phyloP scores from a whole-genome alignment of 2,888 invertebrate species.

The Priocnemis perturbator region DNA sequence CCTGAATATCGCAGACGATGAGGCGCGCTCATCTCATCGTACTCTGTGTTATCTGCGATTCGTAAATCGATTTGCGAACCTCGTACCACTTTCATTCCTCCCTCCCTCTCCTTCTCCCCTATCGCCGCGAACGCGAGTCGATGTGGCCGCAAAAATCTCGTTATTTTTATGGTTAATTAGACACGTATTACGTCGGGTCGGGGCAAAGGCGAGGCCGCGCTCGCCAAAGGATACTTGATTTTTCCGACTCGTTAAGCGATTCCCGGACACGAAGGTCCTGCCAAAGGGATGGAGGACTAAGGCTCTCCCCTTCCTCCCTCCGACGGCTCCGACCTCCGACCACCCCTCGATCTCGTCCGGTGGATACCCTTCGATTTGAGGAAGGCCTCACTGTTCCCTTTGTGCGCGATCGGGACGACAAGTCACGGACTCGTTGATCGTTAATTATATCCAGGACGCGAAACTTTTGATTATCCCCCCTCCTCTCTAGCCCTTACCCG shows the following conservation, averaged over 20 bases:
- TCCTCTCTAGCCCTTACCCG: too few relatives aligned
- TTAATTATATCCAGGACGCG: conserved; percentile 45
- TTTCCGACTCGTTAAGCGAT: conserved; percentile 72
- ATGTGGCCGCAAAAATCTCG: conserved; percentile 65
- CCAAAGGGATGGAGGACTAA: conserved; percentile 42
- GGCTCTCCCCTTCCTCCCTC: conserved; percentile 27
- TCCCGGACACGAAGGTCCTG: conserved; percentile 57
- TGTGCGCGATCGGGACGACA: conserved; percentile 37
- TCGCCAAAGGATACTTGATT: conserved; percentile 64
- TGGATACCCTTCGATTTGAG: conserved; percentile 8
- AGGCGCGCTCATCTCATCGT: too few relatives aligned
- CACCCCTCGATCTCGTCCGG: conserved; percentile 23
- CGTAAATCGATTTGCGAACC: conserved; percentile 7
- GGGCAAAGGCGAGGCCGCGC: conserved; percentile 46
- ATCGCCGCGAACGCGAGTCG: background rate
- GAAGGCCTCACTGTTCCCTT: background rate
- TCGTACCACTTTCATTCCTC: background rate
- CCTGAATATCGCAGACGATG: conserved; percentile 6
- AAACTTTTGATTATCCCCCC: conserved; percentile 1
- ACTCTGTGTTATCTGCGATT: background rate
- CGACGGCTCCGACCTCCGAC: background rate
- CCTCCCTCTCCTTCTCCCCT: background rate
- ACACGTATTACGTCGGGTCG: conserved; percentile 53
- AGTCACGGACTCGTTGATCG: conserved; percentile 49
- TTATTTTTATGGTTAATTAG: conserved; percentile 74